These are phyloP conservation scores for Pachyuromys duprasi DNA, from an alignment of 2,797 vertebrate genomes.

Conservation along the genomic window DNA sequence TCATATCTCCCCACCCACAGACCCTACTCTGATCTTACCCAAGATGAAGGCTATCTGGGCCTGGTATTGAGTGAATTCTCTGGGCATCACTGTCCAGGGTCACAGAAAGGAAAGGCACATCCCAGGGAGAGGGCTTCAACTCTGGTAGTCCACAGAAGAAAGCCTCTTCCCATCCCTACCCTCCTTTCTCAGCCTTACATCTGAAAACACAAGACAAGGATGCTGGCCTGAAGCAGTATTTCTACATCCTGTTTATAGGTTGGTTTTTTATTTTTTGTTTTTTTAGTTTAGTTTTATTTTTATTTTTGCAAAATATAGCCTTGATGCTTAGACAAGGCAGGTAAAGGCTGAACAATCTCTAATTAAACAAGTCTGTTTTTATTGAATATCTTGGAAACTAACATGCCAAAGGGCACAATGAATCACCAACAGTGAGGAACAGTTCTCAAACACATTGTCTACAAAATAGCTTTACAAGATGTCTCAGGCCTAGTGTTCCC, in stretches of 20 bases:
- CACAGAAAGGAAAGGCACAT: background rate
- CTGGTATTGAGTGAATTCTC: background rate
- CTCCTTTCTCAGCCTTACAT: background rate
- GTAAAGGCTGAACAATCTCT: background rate
- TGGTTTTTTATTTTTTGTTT: background rate
- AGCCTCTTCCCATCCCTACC: rapidly evolving
- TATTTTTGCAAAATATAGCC: background rate
- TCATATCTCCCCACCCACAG: background rate
- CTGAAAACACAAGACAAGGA: rapidly evolving
- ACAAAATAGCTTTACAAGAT: background rate
- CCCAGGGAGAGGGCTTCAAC: rapidly evolving
- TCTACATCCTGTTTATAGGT: background rate
- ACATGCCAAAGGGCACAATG: background rate
- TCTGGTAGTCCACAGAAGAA: background rate
- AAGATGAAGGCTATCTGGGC: background rate
- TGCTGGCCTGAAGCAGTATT: background rate
- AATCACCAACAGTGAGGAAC: background rate
- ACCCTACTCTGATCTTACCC: background rate
- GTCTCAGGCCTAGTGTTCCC: background rate
- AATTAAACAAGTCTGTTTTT: slow-evolving; percentile 15
- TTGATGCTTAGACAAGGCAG: background rate
- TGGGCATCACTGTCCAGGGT: background rate
- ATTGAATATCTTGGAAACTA: background rate
- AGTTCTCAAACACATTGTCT: background rate
- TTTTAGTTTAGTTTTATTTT: too few relatives aligned